These are phyloP conservation scores for Pipistrellus pipistrellus DNA, from an alignment of 2,797 vertebrate species.

Conservation along the genomic window DNA sequence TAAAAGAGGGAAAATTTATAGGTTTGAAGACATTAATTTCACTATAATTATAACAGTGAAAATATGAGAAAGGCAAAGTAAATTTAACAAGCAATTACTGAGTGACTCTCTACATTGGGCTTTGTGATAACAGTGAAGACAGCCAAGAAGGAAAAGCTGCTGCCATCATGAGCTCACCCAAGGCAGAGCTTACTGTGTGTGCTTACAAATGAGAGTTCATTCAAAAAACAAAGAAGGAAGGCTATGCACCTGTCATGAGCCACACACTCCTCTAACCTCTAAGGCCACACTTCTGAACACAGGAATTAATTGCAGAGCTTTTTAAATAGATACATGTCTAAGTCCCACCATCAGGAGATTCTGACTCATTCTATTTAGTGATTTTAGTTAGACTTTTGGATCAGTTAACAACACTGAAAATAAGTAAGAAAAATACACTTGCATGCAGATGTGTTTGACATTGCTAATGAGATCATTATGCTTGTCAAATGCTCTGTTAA, in stretches of 20 bases:
- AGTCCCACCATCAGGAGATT: neutral
- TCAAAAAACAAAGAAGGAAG: neutral
- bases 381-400: neutral
- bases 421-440: neutral
- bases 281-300: neutral
- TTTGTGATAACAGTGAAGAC: neutral
- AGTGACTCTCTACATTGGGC: neutral
- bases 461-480: neutral
- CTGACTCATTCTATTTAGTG: neutral
- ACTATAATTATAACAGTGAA: conserved; percentile 16
- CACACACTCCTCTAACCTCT: neutral
- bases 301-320: neutral
- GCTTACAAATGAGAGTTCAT: neutral
- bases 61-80: conserved; percentile 41
- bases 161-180: neutral
- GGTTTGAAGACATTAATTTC: conserved; percentile 61
- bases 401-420: neutral
- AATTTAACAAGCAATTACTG: conserved; percentile 27
- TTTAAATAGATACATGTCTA: neutral
- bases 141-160: neutral
- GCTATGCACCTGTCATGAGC: neutral
- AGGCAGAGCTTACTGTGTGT: neutral
- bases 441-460: neutral
- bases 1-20: neutral
- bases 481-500: neutral